phyloP scores from a whole-genome alignment of 2,113 vertebrate species.

The Megaceryle maxima region DNA sequence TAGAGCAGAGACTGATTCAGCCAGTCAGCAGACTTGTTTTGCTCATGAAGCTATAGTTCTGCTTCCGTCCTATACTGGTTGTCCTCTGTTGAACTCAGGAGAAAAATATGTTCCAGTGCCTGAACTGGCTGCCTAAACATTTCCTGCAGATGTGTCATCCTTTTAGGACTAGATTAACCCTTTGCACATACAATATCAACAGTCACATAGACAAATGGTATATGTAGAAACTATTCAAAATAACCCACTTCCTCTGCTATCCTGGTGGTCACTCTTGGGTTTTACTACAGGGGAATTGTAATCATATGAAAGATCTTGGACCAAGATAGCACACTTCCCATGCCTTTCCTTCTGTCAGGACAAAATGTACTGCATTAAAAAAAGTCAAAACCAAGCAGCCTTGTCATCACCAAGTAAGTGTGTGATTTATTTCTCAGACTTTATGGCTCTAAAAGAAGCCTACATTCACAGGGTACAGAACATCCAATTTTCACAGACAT shows the following conservation, averaged over 20 bases:
- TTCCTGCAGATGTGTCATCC: neutral
- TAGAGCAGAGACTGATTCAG: neutral
- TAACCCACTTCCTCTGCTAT: neutral
- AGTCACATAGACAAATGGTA: neutral
- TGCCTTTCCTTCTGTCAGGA: neutral
- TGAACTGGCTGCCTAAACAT: neutral
- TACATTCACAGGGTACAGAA: neutral
- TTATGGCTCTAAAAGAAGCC: neutral
- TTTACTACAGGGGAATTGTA: neutral
- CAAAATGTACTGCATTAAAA: neutral
- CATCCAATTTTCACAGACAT: neutral
- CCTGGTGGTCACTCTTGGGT: neutral
- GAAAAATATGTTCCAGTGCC: neutral
- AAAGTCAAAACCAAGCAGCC: neutral
- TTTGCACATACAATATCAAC: neutral
- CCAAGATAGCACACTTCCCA: neutral
- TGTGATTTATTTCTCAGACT: neutral
- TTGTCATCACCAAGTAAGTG: neutral
- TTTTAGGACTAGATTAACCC: neutral
- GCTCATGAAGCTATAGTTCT: neutral
- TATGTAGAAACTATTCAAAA: neutral
- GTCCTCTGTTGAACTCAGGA: neutral
- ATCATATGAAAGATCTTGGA: conserved; percentile 10
- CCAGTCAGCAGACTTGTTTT: neutral
- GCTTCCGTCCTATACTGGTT: neutral